Percentiles rank a stretch among this genome's conserved stretches.
These are phyloP conservation scores for Pararge aegeria DNA, from an alignment of 1,140 invertebrate species.

Conservation along the genomic window DNA sequence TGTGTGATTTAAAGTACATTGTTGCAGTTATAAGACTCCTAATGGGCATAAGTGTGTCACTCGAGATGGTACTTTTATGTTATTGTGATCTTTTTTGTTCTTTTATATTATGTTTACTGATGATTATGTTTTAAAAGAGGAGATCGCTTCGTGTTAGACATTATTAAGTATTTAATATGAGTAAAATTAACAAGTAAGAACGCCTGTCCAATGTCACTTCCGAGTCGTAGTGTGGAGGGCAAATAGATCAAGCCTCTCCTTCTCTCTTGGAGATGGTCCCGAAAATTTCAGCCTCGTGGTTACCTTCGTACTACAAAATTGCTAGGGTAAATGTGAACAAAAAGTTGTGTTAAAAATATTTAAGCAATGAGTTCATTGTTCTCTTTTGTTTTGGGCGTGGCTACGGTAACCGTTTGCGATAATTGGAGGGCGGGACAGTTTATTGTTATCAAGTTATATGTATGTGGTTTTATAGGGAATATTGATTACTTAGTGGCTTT, in stretches of 20 bases:
- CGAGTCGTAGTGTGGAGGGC: no score
- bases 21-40: no score
- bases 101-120: no score
- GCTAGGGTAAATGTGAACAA: slow-evolving; percentile 17
- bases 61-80: no score
- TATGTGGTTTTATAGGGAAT: not conserved
- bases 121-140: no score
- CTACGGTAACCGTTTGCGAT: slow-evolving; percentile 36
- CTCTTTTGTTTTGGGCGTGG: slow-evolving; percentile 40
- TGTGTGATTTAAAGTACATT: no score
- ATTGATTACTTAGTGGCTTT: slow-evolving; percentile 3
- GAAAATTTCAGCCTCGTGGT: not conserved
- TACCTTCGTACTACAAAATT: not conserved
- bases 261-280: not conserved
- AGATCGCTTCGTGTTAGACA: no score
- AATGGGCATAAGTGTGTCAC: no score
- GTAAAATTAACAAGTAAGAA: no score
- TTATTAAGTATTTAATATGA: no score
- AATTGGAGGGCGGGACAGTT: slow-evolving; percentile 18
- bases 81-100: no score
- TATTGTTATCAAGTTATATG: slow-evolving; percentile 8
- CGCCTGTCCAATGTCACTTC: no score
- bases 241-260: not conserved
- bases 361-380: slow-evolving; percentile 35
- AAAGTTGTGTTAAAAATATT: slow-evolving; percentile 42